These are phyloP conservation scores for Peromyscus polionotus DNA, from an alignment of 2,113 vertebrate genomes.

Conservation along the genomic window DNA sequence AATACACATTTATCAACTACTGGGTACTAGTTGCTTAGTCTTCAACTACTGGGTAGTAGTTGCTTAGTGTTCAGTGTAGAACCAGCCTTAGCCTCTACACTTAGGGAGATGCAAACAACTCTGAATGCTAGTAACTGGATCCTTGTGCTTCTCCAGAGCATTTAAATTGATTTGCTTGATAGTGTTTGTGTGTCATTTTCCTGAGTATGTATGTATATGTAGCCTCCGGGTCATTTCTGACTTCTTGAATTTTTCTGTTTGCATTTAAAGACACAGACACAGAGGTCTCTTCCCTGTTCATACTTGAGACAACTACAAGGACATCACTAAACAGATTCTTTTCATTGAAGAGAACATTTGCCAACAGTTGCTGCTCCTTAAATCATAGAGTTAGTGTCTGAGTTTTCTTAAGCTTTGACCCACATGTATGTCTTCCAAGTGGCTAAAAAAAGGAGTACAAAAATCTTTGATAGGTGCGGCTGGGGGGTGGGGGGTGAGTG, in stretches of 20 bases:
- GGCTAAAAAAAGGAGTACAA: background rate
- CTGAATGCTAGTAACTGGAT: background rate
- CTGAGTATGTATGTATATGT: background rate
- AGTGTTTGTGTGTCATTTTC: background rate
- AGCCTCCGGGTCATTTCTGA: background rate
- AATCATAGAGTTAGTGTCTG: background rate
- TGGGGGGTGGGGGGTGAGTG: rapidly evolving
- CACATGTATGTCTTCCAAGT: rapidly evolving
- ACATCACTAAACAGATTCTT: slow-evolving; percentile 8
- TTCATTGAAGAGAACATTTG: background rate
- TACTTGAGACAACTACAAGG: background rate
- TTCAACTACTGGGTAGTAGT: background rate
- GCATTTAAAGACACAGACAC: background rate
- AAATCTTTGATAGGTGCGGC: background rate
- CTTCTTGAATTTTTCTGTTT: background rate
- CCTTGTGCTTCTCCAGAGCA: background rate
- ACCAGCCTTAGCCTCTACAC: rapidly evolving
- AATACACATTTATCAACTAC: background rate
- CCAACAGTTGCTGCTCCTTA: background rate
- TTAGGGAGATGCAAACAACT: background rate
- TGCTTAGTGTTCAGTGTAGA: background rate
- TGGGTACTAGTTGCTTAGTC: background rate
- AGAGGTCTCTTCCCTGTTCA: background rate
- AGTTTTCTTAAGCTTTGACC: background rate
- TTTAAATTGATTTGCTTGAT: background rate